phyloP scores from a whole-genome alignment of 2,888 invertebrate species.

The Byasa hedistus region DNA sequence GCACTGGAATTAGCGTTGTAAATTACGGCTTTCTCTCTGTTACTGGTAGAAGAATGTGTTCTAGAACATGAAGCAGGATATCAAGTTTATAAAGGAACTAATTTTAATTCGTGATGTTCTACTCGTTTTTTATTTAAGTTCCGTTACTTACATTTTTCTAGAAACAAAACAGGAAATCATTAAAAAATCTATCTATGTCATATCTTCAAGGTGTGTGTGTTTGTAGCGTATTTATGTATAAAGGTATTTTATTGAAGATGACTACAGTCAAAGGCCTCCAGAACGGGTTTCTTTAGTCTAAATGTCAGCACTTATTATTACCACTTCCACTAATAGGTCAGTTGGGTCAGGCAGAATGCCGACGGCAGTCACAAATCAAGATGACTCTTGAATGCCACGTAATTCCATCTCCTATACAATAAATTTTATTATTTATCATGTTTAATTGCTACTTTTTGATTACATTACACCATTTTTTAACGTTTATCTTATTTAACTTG shows the following conservation, averaged over 20 bases:
- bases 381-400: constrained; percentile 32
- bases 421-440: neutral
- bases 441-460: neutral
- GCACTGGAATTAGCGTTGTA: too few species aligned
- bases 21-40: too few species aligned
- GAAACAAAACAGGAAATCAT: too few species aligned
- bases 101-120: too few species aligned
- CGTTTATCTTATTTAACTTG: too few species aligned
- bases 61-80: too few species aligned
- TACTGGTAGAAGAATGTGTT: too few species aligned
- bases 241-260: constrained; percentile 40
- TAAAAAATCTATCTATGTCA: too few species aligned
- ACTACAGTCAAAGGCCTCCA: constrained; percentile 44
- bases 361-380: constrained; percentile 39
- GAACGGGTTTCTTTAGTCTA: constrained; percentile 64
- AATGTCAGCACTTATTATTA: constrained; percentile 76
- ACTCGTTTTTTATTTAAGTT: too few species aligned
- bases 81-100: too few species aligned
- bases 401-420: constrained; percentile 3
- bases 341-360: constrained; percentile 47
- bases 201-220: neutral
- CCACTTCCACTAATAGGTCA: constrained; percentile 49
- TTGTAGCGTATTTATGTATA: constrained; percentile 25
- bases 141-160: too few species aligned
- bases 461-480: too few species aligned